Conservation (phyloP, 2,888 invertebrate genomes). For the Drosophila cognata region DNA sequence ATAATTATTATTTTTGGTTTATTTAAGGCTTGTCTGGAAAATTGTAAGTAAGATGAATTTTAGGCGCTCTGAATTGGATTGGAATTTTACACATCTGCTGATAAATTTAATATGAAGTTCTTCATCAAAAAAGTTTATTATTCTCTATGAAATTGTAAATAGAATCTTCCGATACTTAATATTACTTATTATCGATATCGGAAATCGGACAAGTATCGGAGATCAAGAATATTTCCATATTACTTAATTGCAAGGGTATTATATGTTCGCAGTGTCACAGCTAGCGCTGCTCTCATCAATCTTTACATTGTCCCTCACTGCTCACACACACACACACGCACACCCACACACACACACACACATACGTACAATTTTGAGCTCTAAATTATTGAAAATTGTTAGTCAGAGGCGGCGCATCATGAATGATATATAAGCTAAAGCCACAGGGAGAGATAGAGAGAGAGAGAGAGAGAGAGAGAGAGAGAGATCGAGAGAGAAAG, state of each 20-base stretch:
- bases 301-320: neutral
- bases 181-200: neutral
- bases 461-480: too few relatives aligned
- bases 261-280: neutral
- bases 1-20: neutral
- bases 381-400: constrained; percentile 70
- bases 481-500: neutral
- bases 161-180: neutral
- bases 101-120: neutral
- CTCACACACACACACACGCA: neutral
- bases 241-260: neutral
- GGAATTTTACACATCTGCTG: neutral
- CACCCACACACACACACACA: neutral
- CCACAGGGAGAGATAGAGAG: neutral
- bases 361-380: constrained; percentile 12
- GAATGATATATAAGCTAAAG: constrained; percentile 69
- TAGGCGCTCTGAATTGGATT: neutral
- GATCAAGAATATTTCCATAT: neutral
- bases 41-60: neutral
- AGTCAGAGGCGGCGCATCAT: constrained; percentile 46
- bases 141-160: neutral
- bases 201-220: neutral
- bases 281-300: neutral
- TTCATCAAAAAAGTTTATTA: neutral
- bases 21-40: neutral